Base-by-base conservation (phyloP, 92 coral and sea anemone species). In the Heteractis magnifica region DNA sequence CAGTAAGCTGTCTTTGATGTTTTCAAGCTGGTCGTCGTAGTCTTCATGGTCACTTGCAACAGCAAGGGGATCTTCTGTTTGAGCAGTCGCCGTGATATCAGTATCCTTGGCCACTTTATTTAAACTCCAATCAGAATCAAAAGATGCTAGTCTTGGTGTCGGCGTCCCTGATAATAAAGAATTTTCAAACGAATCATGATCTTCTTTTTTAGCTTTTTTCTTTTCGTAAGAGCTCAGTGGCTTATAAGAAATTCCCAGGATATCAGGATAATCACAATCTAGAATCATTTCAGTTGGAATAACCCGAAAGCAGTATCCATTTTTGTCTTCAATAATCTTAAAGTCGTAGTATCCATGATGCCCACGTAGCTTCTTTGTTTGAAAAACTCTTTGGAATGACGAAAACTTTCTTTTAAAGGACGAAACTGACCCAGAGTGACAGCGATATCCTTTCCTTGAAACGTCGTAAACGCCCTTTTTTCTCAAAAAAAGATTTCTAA, bases 121-220 rank as follows among this genome's bases (percentile, higher is more conserved):
- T 8, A 84, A 50, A 52, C 82, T 84, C 6, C 20, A 55, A 23
- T 84, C 87, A 52, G 87, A 84, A 52, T 84, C 87, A 65, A 84
- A 84, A 8, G 87, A 3, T 7, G 82, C 77, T 11, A 84, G 65
- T 51, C 52, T 84, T 23, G 87, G 84, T 23, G 73, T 68, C 23
- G 73, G 49, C 3, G 73, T 23, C 11, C 14, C 12, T 68, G 73
- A 11, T 23, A 13, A 10, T 23, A 20, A n/a, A 65, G 8, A 10
- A 3, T 65, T 26, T 20, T 16, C 10, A 2, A 65, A 23, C 10
- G 34, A 20, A 1, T 14, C 3, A 14, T 65, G 10, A 7, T 13
- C 10, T 68, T 68, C 44, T 26, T 68, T 68, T 68, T 14, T 68
- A 9, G 4, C 15, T 9, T 23, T 48, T 15, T 68, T 18, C 7